Conservation (phyloP, 2,113 vertebrate genomes). For the Cranoglanis bouderius region DNA sequence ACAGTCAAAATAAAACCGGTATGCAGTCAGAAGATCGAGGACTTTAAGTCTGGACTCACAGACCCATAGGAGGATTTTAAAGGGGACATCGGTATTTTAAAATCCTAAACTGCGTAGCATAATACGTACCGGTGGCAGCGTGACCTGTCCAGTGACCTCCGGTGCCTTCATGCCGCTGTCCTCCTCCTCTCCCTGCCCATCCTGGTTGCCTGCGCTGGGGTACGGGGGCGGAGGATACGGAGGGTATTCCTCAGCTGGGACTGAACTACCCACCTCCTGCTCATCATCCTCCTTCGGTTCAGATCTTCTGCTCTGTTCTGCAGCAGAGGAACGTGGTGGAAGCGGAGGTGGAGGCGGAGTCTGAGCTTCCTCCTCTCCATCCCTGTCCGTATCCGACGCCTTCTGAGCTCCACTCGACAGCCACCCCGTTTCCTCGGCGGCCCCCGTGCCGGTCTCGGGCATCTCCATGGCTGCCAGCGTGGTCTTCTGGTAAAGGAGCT, state of each 20-base stretch:
- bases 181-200: conserved; percentile 61
- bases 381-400: conserved; percentile 40
- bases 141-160: conserved; percentile 84
- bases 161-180: conserved; percentile 77
- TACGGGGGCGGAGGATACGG: conserved; percentile 89
- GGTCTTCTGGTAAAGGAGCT: conserved; percentile 92
- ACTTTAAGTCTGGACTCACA: neutral
- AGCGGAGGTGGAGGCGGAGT: conserved; percentile 51
- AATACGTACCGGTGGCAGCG: conserved; percentile 79
- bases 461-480: conserved; percentile 93
- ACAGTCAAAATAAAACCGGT: neutral
- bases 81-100: neutral
- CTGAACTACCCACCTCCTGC: conserved; percentile 53
- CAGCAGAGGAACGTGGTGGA: conserved; percentile 61
- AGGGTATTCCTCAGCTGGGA: conserved; percentile 82
- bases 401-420: conserved; percentile 55
- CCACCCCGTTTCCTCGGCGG: conserved; percentile 58
- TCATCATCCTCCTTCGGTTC: conserved; percentile 65
- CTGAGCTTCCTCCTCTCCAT: conserved; percentile 59
- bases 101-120: neutral
- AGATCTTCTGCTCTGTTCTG: conserved; percentile 58
- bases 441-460: conserved; percentile 67
- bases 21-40: too few species aligned
- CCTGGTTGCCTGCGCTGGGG: conserved; percentile 75
- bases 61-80: neutral